Percentiles rank a stretch among this genome's conserved stretches.
These are phyloP conservation scores for Denticeps clupeoides DNA, from an alignment of 2,797 vertebrate species.

Conservation along the genomic window DNA sequence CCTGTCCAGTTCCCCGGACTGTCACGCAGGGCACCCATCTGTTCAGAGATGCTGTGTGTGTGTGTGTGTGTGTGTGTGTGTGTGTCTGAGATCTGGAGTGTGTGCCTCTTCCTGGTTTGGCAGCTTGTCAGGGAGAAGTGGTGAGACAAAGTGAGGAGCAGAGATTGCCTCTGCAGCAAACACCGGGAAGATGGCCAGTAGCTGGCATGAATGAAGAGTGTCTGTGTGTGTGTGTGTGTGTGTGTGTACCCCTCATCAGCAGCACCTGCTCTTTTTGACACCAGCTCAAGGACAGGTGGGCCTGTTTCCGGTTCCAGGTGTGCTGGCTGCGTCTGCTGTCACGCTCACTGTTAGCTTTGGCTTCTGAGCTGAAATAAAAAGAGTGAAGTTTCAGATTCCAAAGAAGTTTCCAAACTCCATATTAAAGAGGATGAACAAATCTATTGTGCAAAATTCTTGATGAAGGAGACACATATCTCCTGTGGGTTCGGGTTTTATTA, in stretches of 20 bases:
- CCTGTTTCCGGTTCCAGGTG: background rate
- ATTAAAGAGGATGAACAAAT: no score
- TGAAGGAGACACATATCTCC: no score
- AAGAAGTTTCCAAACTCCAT: no score
- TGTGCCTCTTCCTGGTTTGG: background rate
- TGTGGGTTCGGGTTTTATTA: no score
- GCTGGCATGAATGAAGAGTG: background rate
- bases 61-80: no score
- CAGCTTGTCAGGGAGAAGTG: background rate
- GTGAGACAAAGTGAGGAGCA: background rate
- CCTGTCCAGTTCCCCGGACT: background rate
- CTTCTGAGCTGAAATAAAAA: no score
- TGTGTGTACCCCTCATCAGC: background rate
- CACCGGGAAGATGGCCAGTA: background rate
- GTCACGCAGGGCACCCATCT: constrained; percentile 1
- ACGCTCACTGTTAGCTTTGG: no score
- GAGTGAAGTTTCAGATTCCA: no score
- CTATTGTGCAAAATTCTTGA: no score
- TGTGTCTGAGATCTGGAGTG: constrained; percentile 3
- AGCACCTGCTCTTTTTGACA: background rate
- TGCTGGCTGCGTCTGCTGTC: no score
- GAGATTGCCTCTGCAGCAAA: constrained; percentile 2
- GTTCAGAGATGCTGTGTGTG: constrained; percentile 2
- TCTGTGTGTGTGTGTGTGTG: constrained; percentile 12
- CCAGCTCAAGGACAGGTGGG: background rate